Evolutionary conservation across 2,113 vertebrate genomes (phyloP), one percentile per base, ranked within the genome.

Genomic region (Symphodus melops): DNA sequence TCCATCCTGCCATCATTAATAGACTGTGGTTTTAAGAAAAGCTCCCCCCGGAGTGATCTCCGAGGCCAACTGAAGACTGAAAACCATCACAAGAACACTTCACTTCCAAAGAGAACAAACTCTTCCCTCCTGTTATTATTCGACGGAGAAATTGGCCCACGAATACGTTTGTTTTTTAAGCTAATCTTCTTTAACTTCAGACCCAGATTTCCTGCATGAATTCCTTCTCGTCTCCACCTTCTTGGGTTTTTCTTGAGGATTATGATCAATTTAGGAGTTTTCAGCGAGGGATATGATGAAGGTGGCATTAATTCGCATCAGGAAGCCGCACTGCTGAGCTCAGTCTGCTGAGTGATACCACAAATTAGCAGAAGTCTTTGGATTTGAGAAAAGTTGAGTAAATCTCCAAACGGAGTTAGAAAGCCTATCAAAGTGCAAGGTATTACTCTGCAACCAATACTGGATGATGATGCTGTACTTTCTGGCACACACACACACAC

Each of bases 231-330:
- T 57, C 74, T 77, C 66, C 76, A 75, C 78, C 81, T 79, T 77
- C 68, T 52, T 3, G 61, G 75, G 52, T 65, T 65, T 77, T 83
- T 68, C 65, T 19, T 11, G n/a, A 61, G 82, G 86, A 88, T 89
- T 85, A 70, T 73, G 74, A 88, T 82, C 71, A 73, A 86, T 90
- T 83, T 88, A 67, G 20, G 59, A 84, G 77, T 0, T 7, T 68
- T 88, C 77, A 83, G 74, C 61, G 1, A 44, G 68, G 33, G 69
- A 54, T 10, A 5, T 39, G 67, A 61, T 49, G 65, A 51, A 48
- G 16, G 66, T 33, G 41, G 60, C 51, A 39, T 61, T 75, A 58
- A 81, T 72, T 73, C 72, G 64, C 64, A 57, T 42, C 56, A 67
- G 36, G n/a, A 19, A 37, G 64, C 49, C 0, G 6, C 5, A 20